These are phyloP conservation scores for Baccha elongata DNA, from an alignment of 2,888 invertebrate species.

Conservation along the genomic window DNA sequence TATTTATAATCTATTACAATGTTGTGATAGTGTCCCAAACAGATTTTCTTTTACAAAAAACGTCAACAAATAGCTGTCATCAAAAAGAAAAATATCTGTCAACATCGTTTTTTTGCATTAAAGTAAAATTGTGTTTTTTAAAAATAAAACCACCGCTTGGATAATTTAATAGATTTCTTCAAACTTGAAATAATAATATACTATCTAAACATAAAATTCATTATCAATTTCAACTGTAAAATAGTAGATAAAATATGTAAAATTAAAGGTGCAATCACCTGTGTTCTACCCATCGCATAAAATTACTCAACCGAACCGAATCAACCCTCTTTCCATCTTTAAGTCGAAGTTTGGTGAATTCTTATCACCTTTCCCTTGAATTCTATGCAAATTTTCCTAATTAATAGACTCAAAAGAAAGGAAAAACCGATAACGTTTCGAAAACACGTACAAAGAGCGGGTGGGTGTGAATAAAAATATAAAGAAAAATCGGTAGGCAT, in stretches of 20 bases:
- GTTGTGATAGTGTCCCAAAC: slow-evolving; percentile 9
- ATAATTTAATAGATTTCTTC: slow-evolving; percentile 23
- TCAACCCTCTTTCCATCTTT: background rate
- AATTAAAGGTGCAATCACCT: slow-evolving; percentile 31
- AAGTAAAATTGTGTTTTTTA: slow-evolving; percentile 32
- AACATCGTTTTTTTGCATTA: slow-evolving; percentile 37
- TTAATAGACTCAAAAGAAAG: background rate
- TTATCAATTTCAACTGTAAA: slow-evolving; percentile 5
- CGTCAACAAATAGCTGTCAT: slow-evolving; percentile 69
- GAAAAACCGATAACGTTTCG: slow-evolving; percentile 33
- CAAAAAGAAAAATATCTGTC: slow-evolving; percentile 49
- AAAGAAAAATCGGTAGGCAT: slow-evolving; percentile 31
- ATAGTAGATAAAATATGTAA: slow-evolving; percentile 41
- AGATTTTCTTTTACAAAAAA: slow-evolving; percentile 21
- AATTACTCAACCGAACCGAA: slow-evolving; percentile 43
- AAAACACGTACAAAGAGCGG: slow-evolving; percentile 5
- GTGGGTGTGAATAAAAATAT: slow-evolving; percentile 33
- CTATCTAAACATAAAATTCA: background rate
- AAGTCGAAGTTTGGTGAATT: background rate
- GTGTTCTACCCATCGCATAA: slow-evolving; percentile 30
- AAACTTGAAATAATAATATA: background rate
- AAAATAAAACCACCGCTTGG: slow-evolving; percentile 31
- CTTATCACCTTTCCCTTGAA: slow-evolving; percentile 8
- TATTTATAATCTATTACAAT: slow-evolving; percentile 49
- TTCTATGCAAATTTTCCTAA: slow-evolving; percentile 53